Conservation (phyloP, 2,888 invertebrate genomes). For the Cheilosia grossa region DNA sequence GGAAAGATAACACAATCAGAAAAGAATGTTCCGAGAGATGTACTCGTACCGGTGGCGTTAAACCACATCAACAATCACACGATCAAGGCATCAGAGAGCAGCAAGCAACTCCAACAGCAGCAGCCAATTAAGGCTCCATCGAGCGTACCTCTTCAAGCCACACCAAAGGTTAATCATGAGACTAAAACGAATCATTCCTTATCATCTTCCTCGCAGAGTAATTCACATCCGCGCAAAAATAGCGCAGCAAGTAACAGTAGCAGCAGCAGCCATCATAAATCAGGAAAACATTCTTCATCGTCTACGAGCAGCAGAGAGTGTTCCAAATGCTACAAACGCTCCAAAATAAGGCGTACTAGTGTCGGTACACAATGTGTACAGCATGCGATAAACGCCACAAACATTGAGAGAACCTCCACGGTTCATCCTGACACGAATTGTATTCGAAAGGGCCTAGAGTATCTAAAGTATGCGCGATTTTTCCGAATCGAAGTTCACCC, state of each 20-base stretch:
- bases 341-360: constrained; percentile 88
- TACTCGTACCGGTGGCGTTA: constrained; percentile 43
- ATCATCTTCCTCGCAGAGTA: constrained; percentile 77
- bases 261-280: constrained; percentile 75
- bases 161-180: constrained; percentile 69
- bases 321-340: constrained; percentile 88
- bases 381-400: constrained; percentile 76
- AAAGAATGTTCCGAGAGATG: constrained; percentile 36
- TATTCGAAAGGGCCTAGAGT: constrained; percentile 79
- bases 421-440: constrained; percentile 71
- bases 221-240: constrained; percentile 67
- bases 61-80: constrained; percentile 65
- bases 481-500: constrained; percentile 96
- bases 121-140: constrained; percentile 39
- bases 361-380: constrained; percentile 88
- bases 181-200: constrained; percentile 75
- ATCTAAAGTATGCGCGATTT: constrained; percentile 87
- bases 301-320: constrained; percentile 83
- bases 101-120: constrained; percentile 37
- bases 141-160: constrained; percentile 44
- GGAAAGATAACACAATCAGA: constrained; percentile 43
- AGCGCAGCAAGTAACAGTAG: constrained; percentile 73
- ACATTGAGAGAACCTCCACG: constrained; percentile 30
- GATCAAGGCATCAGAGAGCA: constrained; percentile 70
- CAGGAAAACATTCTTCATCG: constrained; percentile 77